These are phyloP conservation scores for Ambastaia sidthimunki DNA, from an alignment of 2,797 vertebrate species.

Conservation along the genomic window DNA sequence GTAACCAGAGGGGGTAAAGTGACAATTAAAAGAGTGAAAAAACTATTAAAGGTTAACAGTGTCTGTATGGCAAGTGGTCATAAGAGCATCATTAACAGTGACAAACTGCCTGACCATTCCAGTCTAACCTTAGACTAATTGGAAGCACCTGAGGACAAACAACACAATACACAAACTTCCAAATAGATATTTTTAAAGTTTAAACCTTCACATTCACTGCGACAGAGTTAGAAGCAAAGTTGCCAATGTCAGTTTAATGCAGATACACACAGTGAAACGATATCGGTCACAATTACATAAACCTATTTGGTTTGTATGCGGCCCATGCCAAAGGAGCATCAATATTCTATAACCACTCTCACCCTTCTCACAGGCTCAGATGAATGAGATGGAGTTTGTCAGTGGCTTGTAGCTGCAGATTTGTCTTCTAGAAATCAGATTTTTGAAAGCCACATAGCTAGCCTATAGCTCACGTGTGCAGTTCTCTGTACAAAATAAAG, in stretches of 20 bases:
- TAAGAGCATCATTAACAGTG: conserved; percentile 54
- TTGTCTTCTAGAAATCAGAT: conserved; percentile 11
- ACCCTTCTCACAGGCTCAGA: conserved; percentile 20
- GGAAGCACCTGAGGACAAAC: conserved; percentile 58
- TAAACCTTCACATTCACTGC: conserved; percentile 45
- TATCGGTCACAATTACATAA: conserved; percentile 35
- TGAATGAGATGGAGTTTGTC: conserved; percentile 35
- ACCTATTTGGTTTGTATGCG: conserved; percentile 37
- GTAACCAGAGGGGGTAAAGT: conserved; percentile 52
- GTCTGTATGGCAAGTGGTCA: conserved; percentile 54
- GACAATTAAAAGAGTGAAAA: conserved; percentile 57
- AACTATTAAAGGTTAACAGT: conserved; percentile 56
- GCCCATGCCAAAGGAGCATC: conserved; percentile 33
- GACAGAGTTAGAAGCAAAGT: conserved; percentile 35
- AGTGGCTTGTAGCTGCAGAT: not conserved
- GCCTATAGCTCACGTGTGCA: conserved; percentile 15
- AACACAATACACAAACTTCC: not conserved
- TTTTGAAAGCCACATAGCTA: conserved; percentile 6
- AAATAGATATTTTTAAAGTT: not conserved
- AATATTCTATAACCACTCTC: conserved; percentile 37
- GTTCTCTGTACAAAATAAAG: conserved; percentile 2
- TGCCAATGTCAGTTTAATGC: conserved; percentile 4
- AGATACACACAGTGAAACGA: not conserved
- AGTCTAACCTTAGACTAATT: conserved; percentile 59
- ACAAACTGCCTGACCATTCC: conserved; percentile 45